Evolutionary conservation across 2,888 invertebrate species (phyloP), one percentile per base, ranked within the genome.

Genomic region (Aquatica leii): DNA sequence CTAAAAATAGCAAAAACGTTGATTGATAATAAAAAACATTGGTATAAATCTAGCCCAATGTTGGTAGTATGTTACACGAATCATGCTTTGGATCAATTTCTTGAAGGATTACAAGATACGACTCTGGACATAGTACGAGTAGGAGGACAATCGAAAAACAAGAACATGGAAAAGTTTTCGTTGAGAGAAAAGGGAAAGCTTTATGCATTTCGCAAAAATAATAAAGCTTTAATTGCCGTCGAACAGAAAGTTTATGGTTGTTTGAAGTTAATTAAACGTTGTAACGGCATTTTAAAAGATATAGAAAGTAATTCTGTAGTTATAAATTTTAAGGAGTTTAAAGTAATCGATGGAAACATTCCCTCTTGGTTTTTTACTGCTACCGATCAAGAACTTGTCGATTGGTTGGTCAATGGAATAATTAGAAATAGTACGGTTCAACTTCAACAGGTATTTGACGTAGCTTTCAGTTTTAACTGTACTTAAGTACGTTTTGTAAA

Each of bases 11-110:
- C 90, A 0, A 83, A 88, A 57, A 85, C 87, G 0, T 75, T 95
- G 18, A 78, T 94, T 1, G 79, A 84, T 61, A 93, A 91, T 76
- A 68, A 70, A 11, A 21, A 67, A 0, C 24, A 66, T 1, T 85
- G 84, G 84, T 77, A 76, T 21, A 82, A 84, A 0, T 66, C 75
- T 6, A 75, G 83, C 1, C 91, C 91, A 0, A 90, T 94, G 77
- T 81, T 94, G 8, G 83, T 95, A 0, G 88, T 95, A 15, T 92
- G 93, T 73, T 93, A 88, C 77, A 94, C 94, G 5, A 95, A 95
- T 82, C 93, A 94, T 77, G 94, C 94, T 3, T 81, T 95, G 43
- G 95, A 95, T 82, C 93, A 94, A 77, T 94, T 95, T 77, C 80
- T 95, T 34, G 89, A 92, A 77, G 91, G 90, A 6, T 82, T 92